Base-by-base conservation (phyloP, 2,797 vertebrate genomes). In the Periparus ater region DNA sequence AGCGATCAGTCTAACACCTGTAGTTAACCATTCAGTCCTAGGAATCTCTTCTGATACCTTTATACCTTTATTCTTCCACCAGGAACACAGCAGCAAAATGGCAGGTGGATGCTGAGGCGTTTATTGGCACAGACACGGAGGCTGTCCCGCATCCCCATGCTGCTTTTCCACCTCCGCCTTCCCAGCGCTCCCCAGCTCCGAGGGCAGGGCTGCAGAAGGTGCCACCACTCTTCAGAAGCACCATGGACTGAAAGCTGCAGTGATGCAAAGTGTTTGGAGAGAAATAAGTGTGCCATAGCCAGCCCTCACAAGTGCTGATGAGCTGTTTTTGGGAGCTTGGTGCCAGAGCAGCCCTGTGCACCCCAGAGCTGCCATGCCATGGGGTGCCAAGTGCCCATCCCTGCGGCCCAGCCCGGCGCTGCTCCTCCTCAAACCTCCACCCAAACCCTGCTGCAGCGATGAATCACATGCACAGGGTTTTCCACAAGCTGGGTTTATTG, bases 401-500 rank as follows among this genome's bases (percentile, higher is more conserved):
- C 12, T 5, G 20, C n/a, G 34, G 66, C 89, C 85, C 70, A 34
- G 58, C 30, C 85, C 73, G 18, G 19, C 26, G 63, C 78, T 5
- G 4, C 68, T 91, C 92, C 47, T 26, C 36, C 94, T 66, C 40
- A 94, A 96, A 65, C 66, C 88, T 88, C 67, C 29, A 30, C 48
- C 70, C 75, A 23, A 80, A 63, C 83, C 74, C 70, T 66, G 62
- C 90, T 95, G 95, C 86, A 55, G 65, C 87, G 53, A 72, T 94
- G 96, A 96, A 95, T 96, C 97, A 96, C 8, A 6, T 57, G 50
- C 87, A 40, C 76, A 96, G 95, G 87, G 72, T 85, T 97, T 96
- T 97, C 89, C 92, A 95, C 93, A 77, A 85, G 51, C 96, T 94
- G 93, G 19, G 44, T 97, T 98, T 97, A 97, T 96, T 93, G 97